phyloP scores from a whole-genome alignment of 1,140 invertebrate genomes.

The Heliothis virescens region DNA sequence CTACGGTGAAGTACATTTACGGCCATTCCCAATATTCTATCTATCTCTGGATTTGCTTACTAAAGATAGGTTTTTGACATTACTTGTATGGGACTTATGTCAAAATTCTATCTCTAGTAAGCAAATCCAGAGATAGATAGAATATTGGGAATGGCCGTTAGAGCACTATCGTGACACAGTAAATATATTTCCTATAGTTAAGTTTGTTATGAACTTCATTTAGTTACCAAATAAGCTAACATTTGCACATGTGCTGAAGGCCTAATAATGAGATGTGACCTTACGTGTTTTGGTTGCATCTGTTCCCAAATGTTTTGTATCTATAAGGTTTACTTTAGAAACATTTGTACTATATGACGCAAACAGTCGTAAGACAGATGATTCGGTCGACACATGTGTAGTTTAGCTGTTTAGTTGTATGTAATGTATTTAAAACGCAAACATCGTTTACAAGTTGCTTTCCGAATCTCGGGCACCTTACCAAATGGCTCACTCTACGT shows the following conservation, averaged over 20 bases:
- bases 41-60: too few relatives aligned
- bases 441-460: slow-evolving; percentile 44
- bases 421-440: slow-evolving; percentile 46
- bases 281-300: slow-evolving; percentile 31
- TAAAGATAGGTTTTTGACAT: too few relatives aligned
- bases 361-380: slow-evolving; percentile 46
- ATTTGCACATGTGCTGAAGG: slow-evolving; percentile 41
- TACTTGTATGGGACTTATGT: too few relatives aligned
- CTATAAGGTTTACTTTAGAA: slow-evolving; percentile 45
- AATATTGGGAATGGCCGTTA: too few relatives aligned
- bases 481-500: slow-evolving; percentile 30
- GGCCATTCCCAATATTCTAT: too few relatives aligned
- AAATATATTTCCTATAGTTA: background rate
- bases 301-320: slow-evolving; percentile 36
- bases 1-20: background rate
- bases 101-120: too few relatives aligned
- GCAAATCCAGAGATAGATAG: too few relatives aligned
- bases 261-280: slow-evolving; percentile 25
- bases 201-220: background rate
- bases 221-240: background rate
- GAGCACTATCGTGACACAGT: slow-evolving; percentile 8
- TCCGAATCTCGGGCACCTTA: slow-evolving; percentile 42
- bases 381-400: slow-evolving; percentile 47
- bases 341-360: slow-evolving; percentile 49
- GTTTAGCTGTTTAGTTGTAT: slow-evolving; percentile 34